phyloP scores from a whole-genome alignment of 2,888 invertebrate genomes.

The Pemphredon lugubris region DNA sequence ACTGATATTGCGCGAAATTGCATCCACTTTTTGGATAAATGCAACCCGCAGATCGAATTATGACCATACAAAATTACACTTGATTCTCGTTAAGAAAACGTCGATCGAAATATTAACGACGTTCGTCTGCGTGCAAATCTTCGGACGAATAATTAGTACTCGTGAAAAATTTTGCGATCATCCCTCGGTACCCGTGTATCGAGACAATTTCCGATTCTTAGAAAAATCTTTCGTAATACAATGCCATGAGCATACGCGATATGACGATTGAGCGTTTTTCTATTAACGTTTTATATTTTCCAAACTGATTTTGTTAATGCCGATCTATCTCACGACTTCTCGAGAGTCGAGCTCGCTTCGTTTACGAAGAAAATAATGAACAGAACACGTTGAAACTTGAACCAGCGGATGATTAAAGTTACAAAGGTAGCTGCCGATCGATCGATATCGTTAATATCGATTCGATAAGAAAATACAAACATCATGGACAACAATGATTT shows the following conservation, averaged over 20 bases:
- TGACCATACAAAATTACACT: conserved; percentile 21
- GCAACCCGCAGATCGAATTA: background rate
- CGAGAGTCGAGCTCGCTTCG: no score
- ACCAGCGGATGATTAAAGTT: no score
- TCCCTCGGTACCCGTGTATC: background rate
- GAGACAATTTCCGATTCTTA: background rate
- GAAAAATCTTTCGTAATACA: background rate
- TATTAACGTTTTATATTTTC: no score
- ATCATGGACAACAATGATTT: background rate
- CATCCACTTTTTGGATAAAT: conserved; percentile 4
- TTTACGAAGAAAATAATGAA: no score
- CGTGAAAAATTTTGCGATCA: no score
- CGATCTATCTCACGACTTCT: no score
- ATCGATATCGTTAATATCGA: no score
- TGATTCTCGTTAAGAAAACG: background rate
- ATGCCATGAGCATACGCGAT: no score
- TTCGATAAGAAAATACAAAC: background rate
- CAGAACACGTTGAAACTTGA: no score
- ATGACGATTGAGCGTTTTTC: background rate
- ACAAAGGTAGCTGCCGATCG: no score
- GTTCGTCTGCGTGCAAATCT: background rate
- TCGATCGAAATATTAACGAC: background rate
- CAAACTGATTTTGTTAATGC: no score
- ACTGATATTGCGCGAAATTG: conserved; percentile 26
- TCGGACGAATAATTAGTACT: no score